Base-by-base conservation (phyloP, 2,888 invertebrate species). In the Conops quadrifasciatus region DNA sequence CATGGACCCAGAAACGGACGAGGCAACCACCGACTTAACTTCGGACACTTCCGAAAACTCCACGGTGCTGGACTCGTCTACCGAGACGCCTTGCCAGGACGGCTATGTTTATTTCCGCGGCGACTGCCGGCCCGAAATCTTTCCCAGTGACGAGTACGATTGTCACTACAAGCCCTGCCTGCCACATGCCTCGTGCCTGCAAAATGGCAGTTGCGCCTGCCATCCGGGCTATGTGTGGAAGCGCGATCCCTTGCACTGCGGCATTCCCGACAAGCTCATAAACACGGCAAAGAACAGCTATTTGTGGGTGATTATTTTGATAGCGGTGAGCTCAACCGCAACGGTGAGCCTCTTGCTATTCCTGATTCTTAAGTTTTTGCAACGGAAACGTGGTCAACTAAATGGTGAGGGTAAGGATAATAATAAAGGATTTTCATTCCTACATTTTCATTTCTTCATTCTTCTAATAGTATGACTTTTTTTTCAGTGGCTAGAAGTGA, bases 61-160 rank as follows among this genome's bases (percentile, higher is more conserved):
- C 19, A 19, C 53, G 53, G 11, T 56, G 9, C 36, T 11, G 30
- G 58, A 45, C 5, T 15, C 21, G 2, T 7, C 49, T 15, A 47
- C 67, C 2, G n/a, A 49, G n/a, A 45, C 2, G 9, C 59, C 51
- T 21, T 82, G 82, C n/a, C 69, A 69, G 3, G 66, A 60, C 1
- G 80, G 78, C 15, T 80, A 67, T 60, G 72, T 80, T 0, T 74
- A 76, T n/a, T 80, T 80, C 68, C 71, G 66, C 0, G 80, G 81
- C 0, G 72, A 77, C 9, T 82, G 82, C 53, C 79, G 79, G 7
- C 74, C 78, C 9, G 72, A 78, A 26, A 59, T 79, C 51, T 82
- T 82, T 70, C 76, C 77, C 49, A 81, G 80, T 75, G 67, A 70
- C 53, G 75, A 73, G 30, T 65, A 70, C n/a, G 75, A 78, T 72